Evolutionary conservation across 2,113 vertebrate genomes (phyloP).

Genomic region (Himantopus leucocephalus): DNA sequence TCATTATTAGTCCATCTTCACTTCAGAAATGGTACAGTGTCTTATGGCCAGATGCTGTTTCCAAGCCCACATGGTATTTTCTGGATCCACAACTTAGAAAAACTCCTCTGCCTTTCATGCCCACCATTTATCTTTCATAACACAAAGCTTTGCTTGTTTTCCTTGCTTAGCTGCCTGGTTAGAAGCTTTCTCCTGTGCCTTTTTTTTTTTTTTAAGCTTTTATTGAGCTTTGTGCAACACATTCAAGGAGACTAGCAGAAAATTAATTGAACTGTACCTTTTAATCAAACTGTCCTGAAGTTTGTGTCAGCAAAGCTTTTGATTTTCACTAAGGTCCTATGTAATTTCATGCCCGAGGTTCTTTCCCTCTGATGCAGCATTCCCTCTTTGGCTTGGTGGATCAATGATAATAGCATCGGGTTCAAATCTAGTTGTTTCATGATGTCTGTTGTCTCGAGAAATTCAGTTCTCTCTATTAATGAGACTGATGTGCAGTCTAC

Average conservation of each 20-base stretch:
- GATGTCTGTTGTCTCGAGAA: background rate
- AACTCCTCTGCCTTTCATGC: background rate
- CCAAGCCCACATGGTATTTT: background rate
- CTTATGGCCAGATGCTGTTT: background rate
- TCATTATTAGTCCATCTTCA: background rate
- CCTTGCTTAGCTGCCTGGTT: background rate
- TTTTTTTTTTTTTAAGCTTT: background rate
- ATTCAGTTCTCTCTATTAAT: background rate
- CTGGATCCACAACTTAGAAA: background rate
- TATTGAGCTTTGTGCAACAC: background rate
- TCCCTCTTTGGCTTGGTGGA: background rate
- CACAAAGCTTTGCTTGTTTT: background rate
- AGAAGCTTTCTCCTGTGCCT: background rate
- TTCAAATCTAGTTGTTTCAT: background rate
- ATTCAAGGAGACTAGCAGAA: background rate
- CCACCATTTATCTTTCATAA: background rate
- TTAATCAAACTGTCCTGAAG: background rate
- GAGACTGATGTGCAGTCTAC: background rate
- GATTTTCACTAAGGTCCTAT: background rate
- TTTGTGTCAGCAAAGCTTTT: background rate
- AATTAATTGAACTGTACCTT: background rate
- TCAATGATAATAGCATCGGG: slow-evolving; percentile 13
- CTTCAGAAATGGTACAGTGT: background rate
- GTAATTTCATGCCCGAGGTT: background rate
- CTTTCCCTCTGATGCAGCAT: background rate